phyloP scores from a whole-genome alignment of 1,140 invertebrate genomes.

The Drosophila serrata region DNA sequence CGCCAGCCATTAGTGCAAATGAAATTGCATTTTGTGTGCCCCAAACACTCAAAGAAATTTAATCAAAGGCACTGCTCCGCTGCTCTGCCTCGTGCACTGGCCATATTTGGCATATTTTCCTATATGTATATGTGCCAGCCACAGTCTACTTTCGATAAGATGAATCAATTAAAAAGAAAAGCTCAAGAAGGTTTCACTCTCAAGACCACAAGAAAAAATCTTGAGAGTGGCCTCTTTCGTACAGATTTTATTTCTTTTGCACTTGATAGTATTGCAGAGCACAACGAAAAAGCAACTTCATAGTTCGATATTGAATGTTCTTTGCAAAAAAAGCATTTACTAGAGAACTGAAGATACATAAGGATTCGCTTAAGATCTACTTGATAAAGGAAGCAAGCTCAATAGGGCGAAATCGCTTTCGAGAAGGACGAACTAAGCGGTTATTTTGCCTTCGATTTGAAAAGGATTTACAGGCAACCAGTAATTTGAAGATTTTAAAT shows the following conservation, averaged over 20 bases:
- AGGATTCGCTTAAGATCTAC: no score
- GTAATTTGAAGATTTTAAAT: neutral
- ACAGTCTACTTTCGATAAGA: neutral
- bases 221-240: neutral
- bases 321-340: neutral
- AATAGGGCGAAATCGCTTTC: no score
- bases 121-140: constrained; percentile 16
- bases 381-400: no score
- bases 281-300: neutral
- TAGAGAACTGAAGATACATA: neutral
- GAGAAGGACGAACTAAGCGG: no score
- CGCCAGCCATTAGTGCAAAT: constrained; percentile 77
- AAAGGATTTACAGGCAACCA: neutral
- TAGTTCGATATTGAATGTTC: neutral
- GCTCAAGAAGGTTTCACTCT: neutral
- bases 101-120: constrained; percentile 57
- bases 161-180: neutral
- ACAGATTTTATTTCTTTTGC: no score
- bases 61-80: constrained; percentile 66
- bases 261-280: no score
- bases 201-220: neutral
- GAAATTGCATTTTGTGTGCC: constrained; percentile 80
- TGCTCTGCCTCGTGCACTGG: constrained; percentile 11
- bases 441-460: no score
- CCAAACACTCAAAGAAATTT: constrained; percentile 83